A percentile compares a stretch with the other conserved stretches of the same genome.
phyloP scores from a whole-genome alignment of 1,140 invertebrate species.

The Rhysida immarginata region DNA sequence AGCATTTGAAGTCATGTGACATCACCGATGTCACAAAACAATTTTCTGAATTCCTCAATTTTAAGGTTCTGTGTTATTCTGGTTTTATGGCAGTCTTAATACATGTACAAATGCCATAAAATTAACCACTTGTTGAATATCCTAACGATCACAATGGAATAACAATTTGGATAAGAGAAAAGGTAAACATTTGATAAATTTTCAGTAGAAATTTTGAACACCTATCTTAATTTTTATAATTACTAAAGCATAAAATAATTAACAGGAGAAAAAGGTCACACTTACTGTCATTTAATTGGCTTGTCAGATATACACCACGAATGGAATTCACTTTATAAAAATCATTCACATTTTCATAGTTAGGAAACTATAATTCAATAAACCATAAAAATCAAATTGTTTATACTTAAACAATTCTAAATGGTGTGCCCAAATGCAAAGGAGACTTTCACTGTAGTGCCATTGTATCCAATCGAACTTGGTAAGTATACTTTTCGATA shows the following conservation, averaged over 20 bases:
- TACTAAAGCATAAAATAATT: background rate
- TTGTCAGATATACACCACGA: conserved; percentile 28
- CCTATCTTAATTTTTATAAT: no score
- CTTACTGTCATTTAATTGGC: conserved; percentile 22
- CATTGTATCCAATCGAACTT: background rate
- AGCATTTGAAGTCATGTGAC: no score
- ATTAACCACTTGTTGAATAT: no score
- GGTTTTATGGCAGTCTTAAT: no score
- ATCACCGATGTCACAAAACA: no score
- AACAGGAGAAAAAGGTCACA: background rate
- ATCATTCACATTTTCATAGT: conserved; percentile 26
- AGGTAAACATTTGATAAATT: no score
- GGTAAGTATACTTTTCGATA: background rate
- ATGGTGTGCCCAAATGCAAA: background rate
- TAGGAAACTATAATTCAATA: conserved; percentile 22
- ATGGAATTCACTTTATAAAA: conserved; percentile 30
- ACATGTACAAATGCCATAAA: no score
- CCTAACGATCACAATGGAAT: no score
- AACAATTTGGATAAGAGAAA: no score
- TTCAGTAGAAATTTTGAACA: no score
- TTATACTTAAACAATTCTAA: background rate
- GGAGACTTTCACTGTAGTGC: background rate
- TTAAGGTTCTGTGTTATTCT: no score
- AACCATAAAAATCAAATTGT: background rate
- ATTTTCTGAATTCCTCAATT: no score